Evolutionary conservation across 2,888 invertebrate genomes (phyloP), one percentile per base, ranked within the genome.

Genomic region (Andrena flavipes): DNA sequence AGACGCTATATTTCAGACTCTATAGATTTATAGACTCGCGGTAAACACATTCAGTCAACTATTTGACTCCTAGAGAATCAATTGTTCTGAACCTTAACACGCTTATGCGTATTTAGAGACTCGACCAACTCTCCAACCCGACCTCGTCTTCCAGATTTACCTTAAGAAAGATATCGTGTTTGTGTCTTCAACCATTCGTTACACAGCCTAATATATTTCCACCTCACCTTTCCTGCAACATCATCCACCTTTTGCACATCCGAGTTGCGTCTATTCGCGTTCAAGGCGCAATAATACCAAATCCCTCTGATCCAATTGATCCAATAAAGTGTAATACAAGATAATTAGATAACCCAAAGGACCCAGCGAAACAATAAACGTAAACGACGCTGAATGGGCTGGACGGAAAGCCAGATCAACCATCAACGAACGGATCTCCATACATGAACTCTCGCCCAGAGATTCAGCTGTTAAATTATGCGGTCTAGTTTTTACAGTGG

Each of bases 291-390:
- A 82, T 54, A 48, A 70, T 72, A 33, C 23, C 30, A 26, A 73
- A 81, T 72, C 65, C 48, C 42, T 48, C 56, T 42, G 76, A 70
- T 73, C 65, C 76, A 76, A 82, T 80, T 76, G 73, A 48, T 49
- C 33, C 60, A 76, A 82, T 80, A 30, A 73, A 65, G 16, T 56
- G 64, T 73, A 76, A 69, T 76, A 23, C 48, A 16, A 42, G 64
- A 48, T 70, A 76, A 76, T 82, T 69, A 54, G 10, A 78, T 70
- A 60, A 82, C 48, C 29, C 62, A 60, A 23, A 69, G 69, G 65
- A 54, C 33, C 62, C 76, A 73, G 59, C 76, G 76, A 76, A 81
- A 73, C 81, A 80, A 76, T 81, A 76, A 80, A 79, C 70, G 60
- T 67, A 42, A 80, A 56, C 49, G 49, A 30, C 42, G 20, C 42